Evolutionary conservation across 2,888 invertebrate species (phyloP), one percentile per base, ranked within the genome.

Genomic region (Drosophila fungiperda): DNA sequence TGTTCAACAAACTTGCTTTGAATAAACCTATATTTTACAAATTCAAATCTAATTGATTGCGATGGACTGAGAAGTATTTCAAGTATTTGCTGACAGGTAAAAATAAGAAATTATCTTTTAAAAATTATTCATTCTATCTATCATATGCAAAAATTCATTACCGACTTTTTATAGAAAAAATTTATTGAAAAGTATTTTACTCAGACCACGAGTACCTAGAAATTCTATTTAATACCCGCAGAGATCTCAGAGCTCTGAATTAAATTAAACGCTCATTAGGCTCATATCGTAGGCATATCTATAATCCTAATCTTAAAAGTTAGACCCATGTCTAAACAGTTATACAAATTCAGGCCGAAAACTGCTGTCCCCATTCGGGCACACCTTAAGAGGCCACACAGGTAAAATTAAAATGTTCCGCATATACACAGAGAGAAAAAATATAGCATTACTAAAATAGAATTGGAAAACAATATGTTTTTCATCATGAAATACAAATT

Each of bases 61-160:
- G 73, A 66, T 53, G 55, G 65, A 54, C 57, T 68, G 69, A 65
- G 59, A 17, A 53, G 9, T 33, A 53, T 38, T 20, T 53, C n/a
- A 23, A 2, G 45, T 20, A 45, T n/a, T 53, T 15, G 1, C 6
- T 35, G 9, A n/a, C 20, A 20, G n/a, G 12, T 26, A 26, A n/a
- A 29, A 48, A 5, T 26, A 17, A 17, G 8, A 17, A 20, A n/a
- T 0, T 1, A n/a, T 3, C 11, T 0, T n/a, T 26, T 17, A 17
- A 9, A 32, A 49, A n/a, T 12, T 3, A n/a, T 8, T 15, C 7
- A 48, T 15, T 23, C 48, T 23, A 23, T 23, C 3, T 23, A 11
- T 45, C 20, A 20, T 7, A 20, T 15, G 15, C 12, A 45, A 45
- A 45, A 15, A 15, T 45, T 15, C 3, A 23, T 45, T 45, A 4